Base-by-base conservation (phyloP, 2,113 vertebrate species). In the Chaenogobius annularis region DNA sequence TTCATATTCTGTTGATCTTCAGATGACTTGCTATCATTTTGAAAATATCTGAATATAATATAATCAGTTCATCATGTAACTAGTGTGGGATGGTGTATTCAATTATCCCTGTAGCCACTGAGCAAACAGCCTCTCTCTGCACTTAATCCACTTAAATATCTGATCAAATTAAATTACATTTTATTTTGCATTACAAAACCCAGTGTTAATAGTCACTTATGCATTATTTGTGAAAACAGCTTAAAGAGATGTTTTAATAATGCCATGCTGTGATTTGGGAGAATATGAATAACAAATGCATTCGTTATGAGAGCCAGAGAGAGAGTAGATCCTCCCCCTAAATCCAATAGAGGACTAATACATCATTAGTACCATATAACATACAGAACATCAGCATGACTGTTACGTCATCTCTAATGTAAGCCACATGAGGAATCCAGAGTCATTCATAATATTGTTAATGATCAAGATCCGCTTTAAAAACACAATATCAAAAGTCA, bases 181-280 rank as follows among this genome's bases (percentile, higher is more conserved):
- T 47, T 31, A 19, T 10, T 35, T 15, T 10, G 8, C n/a, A 35
- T n/a, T 9, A 55, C 10, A 26, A 66, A 66, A 40, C 43, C 3
- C 2, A 3, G 13, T 43, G 26, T 46, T 31, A 59, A 3, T 23
- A 3, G 15, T 67, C 43, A 22, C 23, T 47, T 23, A n/a, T 66
- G 11, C 61, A 54, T 43, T 44, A 65, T 68, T 43, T 68, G 22
- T 17, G 20, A 12, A 69, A 70, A 55, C 70, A 19, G 17, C 59
- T 13, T 23, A 61, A 15, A 56, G 79, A 66, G 40, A n/a, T 7
- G 40, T 73, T 73, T 73, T 47, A 71, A 63, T 69, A 66, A 61
- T 54, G 22, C 20, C 50, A n/a, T 6, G 76, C 54, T 71, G 61
- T 64, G 37, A 37, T 73, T 69, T 17, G 44, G n/a, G 44, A 23